A percentile compares a stretch with the other conserved stretches of the same genome.
These are phyloP conservation scores for Didymodactylos carnosus DNA, from an alignment of 2,888 invertebrate species.

Conservation along the genomic window DNA sequence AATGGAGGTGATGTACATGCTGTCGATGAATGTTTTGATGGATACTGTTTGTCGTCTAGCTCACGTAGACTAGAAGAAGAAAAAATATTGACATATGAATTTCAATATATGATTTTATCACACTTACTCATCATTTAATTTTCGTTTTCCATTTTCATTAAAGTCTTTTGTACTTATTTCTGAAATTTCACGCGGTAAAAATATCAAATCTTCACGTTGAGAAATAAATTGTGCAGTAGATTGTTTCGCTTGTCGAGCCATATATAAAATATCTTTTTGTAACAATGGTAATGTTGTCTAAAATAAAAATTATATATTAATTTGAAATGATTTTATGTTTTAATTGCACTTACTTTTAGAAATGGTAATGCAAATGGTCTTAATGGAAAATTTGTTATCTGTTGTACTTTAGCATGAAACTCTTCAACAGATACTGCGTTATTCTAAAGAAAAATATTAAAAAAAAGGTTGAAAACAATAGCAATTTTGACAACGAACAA, in stretches of 20 bases:
- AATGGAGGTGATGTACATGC: too few relatives aligned
- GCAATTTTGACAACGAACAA: too few relatives aligned
- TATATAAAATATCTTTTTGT: background rate
- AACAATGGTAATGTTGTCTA: background rate
- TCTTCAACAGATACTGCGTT: constrained; percentile 69
- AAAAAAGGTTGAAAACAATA: too few relatives aligned
- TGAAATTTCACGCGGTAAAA: background rate
- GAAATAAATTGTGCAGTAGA: background rate
- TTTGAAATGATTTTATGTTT: too few relatives aligned
- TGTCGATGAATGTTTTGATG: background rate
- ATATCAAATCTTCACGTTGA: background rate
- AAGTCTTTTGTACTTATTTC: constrained; percentile 19
- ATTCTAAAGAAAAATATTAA: constrained; percentile 46
- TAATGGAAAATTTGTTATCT: constrained; percentile 74
- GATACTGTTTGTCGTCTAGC: background rate
- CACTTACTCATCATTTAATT: constrained; percentile 32
- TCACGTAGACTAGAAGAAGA: background rate
- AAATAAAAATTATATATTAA: background rate
- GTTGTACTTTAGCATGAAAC: constrained; percentile 72
- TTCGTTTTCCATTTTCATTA: constrained; percentile 34
- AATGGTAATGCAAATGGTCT: constrained; percentile 78
- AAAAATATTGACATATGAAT: background rate
- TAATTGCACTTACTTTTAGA: constrained; percentile 41
- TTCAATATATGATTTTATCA: background rate
- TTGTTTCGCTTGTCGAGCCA: background rate